Evolutionary conservation across 2,113 vertebrate genomes (phyloP).

Genomic region (Sebastes schlegelii): DNA sequence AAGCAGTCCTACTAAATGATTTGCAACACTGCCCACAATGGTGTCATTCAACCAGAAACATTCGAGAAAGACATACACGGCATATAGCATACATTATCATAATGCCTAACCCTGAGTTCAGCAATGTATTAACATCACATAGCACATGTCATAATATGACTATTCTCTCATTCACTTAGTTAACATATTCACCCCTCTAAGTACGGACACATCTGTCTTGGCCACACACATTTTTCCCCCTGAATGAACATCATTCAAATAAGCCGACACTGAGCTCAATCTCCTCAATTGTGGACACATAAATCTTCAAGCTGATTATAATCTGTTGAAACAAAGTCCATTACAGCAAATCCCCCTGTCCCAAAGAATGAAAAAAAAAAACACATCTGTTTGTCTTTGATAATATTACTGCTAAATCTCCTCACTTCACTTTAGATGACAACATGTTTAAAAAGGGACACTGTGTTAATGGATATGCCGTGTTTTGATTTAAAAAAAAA

Average conservation of each 20-base stretch:
- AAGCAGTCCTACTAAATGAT: background rate
- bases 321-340: conserved; percentile 28
- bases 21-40: background rate
- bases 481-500: conserved; percentile 61
- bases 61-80: background rate
- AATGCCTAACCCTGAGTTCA: background rate
- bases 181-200: conserved; percentile 1
- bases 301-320: conserved; percentile 34
- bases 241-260: conserved; percentile 20
- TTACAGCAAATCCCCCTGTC: background rate
- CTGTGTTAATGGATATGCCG: conserved; percentile 67
- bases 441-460: conserved; percentile 55
- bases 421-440: conserved; percentile 63
- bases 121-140: background rate
- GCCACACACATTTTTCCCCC: conserved; percentile 1
- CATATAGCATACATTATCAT: background rate
- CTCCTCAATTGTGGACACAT: conserved; percentile 16
- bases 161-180: background rate
- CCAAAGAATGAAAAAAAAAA: background rate
- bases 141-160: background rate
- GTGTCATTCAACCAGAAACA: background rate
- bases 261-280: conserved; percentile 13
- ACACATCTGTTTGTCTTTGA: conserved; percentile 20
- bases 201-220: conserved; percentile 2
- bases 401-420: conserved; percentile 40